phyloP scores from a whole-genome alignment of 2,797 vertebrate genomes.

The Percopsis omiscomaycus region DNA sequence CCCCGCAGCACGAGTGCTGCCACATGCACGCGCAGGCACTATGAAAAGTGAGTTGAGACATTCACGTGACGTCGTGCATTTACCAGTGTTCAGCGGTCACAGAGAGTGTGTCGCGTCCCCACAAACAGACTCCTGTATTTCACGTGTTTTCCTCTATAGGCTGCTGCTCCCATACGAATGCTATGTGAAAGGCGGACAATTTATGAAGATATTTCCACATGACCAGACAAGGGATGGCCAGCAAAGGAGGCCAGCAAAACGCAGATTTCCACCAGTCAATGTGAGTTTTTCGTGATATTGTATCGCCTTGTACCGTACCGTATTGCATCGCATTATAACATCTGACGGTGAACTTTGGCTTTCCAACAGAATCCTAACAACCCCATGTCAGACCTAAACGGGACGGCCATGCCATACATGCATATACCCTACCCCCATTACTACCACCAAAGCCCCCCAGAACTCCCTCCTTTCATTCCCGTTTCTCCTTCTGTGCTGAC shows the following conservation, averaged over 20 bases:
- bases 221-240: slow-evolving; percentile 14
- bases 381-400: slow-evolving; percentile 31
- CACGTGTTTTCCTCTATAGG: slow-evolving; percentile 35
- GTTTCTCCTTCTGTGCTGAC: slow-evolving; percentile 30
- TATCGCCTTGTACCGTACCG: background rate
- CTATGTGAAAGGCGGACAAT: slow-evolving; percentile 57
- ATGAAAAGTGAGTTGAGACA: slow-evolving; percentile 74
- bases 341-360: slow-evolving; percentile 19
- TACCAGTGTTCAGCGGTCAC: background rate
- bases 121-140: slow-evolving; percentile 1
- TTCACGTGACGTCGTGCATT: background rate
- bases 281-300: slow-evolving; percentile 40
- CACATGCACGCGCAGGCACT: slow-evolving; percentile 81
- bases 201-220: slow-evolving; percentile 27
- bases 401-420: slow-evolving; percentile 32
- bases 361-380: slow-evolving; percentile 35
- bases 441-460: slow-evolving; percentile 25
- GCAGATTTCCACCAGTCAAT: slow-evolving; percentile 47
- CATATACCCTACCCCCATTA: slow-evolving; percentile 45
- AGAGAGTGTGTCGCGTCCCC: background rate
- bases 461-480: slow-evolving; percentile 44
- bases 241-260: slow-evolving; percentile 36
- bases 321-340: background rate
- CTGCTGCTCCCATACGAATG: slow-evolving; percentile 77
- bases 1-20: slow-evolving; percentile 81